Conservation (phyloP, 2,797 vertebrate genomes). For the Scolopax bukidnonensis region DNA sequence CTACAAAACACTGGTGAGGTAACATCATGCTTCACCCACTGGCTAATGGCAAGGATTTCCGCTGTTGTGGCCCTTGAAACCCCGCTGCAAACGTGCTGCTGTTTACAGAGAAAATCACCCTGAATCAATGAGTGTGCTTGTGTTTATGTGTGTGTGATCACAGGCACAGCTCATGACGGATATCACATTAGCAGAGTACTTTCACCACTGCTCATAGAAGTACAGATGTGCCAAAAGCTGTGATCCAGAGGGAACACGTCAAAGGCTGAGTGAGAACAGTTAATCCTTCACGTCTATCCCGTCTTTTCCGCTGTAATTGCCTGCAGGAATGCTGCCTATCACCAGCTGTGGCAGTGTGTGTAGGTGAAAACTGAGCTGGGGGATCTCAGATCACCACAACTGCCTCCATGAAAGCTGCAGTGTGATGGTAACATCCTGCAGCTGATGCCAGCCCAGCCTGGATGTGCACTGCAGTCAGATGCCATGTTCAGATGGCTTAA, state of each 20-base stretch:
- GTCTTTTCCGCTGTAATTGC: slow-evolving; percentile 9
- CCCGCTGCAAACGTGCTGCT: background rate
- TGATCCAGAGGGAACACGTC: slow-evolving; percentile 20
- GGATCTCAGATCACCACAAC: background rate
- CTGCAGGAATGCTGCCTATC: slow-evolving; percentile 37
- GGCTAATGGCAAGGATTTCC: background rate
- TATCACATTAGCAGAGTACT: background rate
- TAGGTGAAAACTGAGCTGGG: background rate
- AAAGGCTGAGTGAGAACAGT: slow-evolving; percentile 49
- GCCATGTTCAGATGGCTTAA: background rate
- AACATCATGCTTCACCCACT: background rate
- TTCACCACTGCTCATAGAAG: background rate
- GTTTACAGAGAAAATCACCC: background rate
- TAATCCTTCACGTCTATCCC: slow-evolving; percentile 32
- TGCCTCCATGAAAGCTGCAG: background rate
- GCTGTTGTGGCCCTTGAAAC: background rate
- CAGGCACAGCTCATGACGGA: background rate
- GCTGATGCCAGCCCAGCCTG: background rate
- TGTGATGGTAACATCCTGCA: accelerated
- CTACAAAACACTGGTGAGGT: background rate
- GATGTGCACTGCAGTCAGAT: background rate
- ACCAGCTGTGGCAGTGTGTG: background rate
- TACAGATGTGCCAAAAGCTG: slow-evolving; percentile 27
- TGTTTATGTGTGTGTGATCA: slow-evolving; percentile 10
- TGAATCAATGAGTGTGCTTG: background rate